Percentiles rank a stretch among this genome's conserved stretches.
These are phyloP conservation scores for Trogon surrucura DNA, from an alignment of 2,113 vertebrate species.

Conservation along the genomic window DNA sequence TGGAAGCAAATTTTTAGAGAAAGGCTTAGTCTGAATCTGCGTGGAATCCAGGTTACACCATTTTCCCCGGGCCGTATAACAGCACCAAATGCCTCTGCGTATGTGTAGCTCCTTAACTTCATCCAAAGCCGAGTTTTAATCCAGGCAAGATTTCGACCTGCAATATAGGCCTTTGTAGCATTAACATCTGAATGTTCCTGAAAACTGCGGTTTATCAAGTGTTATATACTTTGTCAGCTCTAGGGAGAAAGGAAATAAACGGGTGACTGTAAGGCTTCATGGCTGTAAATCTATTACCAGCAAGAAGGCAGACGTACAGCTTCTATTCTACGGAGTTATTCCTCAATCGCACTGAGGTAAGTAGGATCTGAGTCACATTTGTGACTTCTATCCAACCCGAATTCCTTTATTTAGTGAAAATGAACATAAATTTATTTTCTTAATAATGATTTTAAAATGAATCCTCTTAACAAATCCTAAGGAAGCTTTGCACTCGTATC, in stretches of 20 bases:
- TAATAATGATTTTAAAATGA: background rate
- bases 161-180: background rate
- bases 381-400: background rate
- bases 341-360: background rate
- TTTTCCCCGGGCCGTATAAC: slow-evolving; percentile 24
- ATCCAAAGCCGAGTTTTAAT: slow-evolving; percentile 56
- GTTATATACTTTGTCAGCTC: slow-evolving; percentile 32
- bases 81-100: background rate
- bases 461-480: background rate
- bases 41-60: slow-evolving; percentile 54
- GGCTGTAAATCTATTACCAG: slow-evolving; percentile 1
- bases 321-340: background rate
- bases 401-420: background rate
- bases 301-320: background rate
- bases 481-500: background rate
- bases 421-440: background rate
- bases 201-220: slow-evolving; percentile 50
- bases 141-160: slow-evolving; percentile 43
- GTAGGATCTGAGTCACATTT: background rate
- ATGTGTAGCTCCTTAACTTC: slow-evolving; percentile 2
- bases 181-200: slow-evolving; percentile 25
- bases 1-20: slow-evolving; percentile 58
- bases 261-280: background rate
- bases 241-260: slow-evolving; percentile 33
- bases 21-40: slow-evolving; percentile 57